Percentiles rank a stretch among this genome's conserved stretches.
Conservation (phyloP, 1,140 invertebrate genomes). For the Sinella curviseta region DNA sequence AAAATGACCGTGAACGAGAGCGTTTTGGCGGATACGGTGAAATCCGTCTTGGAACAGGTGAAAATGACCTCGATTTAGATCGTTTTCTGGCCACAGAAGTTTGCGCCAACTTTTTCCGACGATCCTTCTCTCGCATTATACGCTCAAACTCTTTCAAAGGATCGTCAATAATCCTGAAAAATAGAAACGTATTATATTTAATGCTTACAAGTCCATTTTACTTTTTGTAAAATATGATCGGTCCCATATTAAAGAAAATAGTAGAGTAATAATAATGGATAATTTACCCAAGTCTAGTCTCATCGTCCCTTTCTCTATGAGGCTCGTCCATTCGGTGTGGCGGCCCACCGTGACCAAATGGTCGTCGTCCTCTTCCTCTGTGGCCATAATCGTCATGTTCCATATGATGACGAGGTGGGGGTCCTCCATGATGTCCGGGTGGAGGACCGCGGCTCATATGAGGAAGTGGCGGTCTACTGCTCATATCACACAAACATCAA, state of each 20-base stretch:
- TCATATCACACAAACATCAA: neutral
- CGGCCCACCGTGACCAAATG: neutral
- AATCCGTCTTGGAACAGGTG: constrained; percentile 32
- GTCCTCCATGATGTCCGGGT: constrained; percentile 18
- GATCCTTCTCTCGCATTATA: constrained; percentile 80
- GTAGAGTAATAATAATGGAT: too few species aligned
- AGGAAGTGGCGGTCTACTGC: neutral
- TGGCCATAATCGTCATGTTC: neutral
- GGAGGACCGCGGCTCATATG: neutral
- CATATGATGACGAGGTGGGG: constrained; percentile 24
- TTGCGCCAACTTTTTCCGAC: constrained; percentile 60
- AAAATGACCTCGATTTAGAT: constrained; percentile 44
- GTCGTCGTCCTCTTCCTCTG: constrained; percentile 10
- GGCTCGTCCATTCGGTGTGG: neutral
- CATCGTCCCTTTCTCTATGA: constrained; percentile 31
- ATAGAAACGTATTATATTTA: neutral
- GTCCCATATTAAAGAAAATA: neutral
- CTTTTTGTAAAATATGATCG: neutral
- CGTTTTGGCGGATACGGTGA: constrained; percentile 50
- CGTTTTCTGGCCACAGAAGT: constrained; percentile 56
- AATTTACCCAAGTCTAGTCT: constrained; percentile 32
- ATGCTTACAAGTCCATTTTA: neutral
- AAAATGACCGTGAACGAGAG: constrained; percentile 50
- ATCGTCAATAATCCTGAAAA: constrained; percentile 70
- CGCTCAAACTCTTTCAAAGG: constrained; percentile 80